Base-by-base conservation (phyloP, 2,113 vertebrate species). In the Phalacrocorax pelagicus region DNA sequence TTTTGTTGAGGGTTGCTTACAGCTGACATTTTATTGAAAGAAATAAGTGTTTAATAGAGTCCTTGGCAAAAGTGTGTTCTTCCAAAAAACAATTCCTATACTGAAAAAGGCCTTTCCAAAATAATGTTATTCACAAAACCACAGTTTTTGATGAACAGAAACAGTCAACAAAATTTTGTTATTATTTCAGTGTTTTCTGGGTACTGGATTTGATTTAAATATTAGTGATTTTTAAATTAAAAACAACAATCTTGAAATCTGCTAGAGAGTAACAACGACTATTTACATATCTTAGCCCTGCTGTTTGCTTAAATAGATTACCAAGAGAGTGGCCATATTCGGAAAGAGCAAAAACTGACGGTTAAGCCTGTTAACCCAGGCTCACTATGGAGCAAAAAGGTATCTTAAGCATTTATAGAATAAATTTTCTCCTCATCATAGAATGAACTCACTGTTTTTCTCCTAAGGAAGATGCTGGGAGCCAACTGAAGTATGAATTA, bases 291-390 rank as follows among this genome's bases (percentile, higher is more conserved):
- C n/a, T 81, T 71, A 9, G 1, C 26, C 15, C n/a, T 58, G 4
- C 11, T 67, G 0, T 63, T 88, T 80, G 26, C 6, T 77, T 63
- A 49, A 51, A 14, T 82, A 16, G 6, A 54, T 91, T 72, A 42
- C 9, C 7, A 71, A 47, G 23, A 74, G 2, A 78, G 6, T 11
- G 13, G 18, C 14, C 1, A 1, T 62, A 21, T 44, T 0, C 2
- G 12, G 57, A 36, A 63, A 86, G 75, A 30, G 3, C 8, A 36
- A 63, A 34, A 86, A 75, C 8, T 51, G 32, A 26, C 20, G 38
- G 12, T 27, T 82, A 77, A 91, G 4, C 32, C 5, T 70, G 12
- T 55, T 91, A 30, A 27, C 6, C 11, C 11, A 46, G 27, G 5
- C 0, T 46, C 30, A 66, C n/a, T 46, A 20, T 13, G 30, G 21